A percentile compares a stretch with the other conserved stretches of the same genome.
Conservation (phyloP, 2,888 invertebrate species). For the Acanthosepion esculentum region DNA sequence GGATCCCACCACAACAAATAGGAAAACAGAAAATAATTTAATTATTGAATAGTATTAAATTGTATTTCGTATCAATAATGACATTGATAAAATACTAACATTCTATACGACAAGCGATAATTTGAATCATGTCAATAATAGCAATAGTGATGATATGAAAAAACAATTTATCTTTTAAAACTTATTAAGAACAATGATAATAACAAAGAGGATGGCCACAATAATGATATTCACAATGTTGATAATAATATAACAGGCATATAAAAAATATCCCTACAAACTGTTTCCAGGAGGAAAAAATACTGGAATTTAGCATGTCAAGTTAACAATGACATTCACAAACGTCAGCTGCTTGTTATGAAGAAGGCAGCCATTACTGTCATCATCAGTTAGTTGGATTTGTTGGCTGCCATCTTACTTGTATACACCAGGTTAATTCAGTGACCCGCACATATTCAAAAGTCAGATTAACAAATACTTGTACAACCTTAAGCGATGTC, state of each 20-base stretch:
- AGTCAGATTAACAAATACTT: constrained; percentile 12
- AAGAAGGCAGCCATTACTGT: constrained; percentile 11
- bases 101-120: no score
- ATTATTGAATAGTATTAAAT: no score
- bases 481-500: background rate
- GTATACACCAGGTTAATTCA: background rate
- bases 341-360: constrained; percentile 17
- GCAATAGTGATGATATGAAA: no score
- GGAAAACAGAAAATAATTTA: no score
- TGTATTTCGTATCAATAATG: no score
- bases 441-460: background rate
- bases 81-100: no score
- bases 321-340: background rate
- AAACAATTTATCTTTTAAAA: no score
- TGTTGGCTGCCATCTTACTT: background rate
- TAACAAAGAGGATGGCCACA: background rate
- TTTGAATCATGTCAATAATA: no score
- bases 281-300: background rate
- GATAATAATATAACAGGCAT: background rate
- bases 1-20: no score
- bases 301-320: background rate
- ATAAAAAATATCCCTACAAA: background rate
- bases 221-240: background rate
- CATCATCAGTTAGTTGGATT: background rate
- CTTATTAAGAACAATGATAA: no score